Evolutionary conservation across 2,888 invertebrate genomes (phyloP).

Genomic region (Urechis unicinctus): DNA sequence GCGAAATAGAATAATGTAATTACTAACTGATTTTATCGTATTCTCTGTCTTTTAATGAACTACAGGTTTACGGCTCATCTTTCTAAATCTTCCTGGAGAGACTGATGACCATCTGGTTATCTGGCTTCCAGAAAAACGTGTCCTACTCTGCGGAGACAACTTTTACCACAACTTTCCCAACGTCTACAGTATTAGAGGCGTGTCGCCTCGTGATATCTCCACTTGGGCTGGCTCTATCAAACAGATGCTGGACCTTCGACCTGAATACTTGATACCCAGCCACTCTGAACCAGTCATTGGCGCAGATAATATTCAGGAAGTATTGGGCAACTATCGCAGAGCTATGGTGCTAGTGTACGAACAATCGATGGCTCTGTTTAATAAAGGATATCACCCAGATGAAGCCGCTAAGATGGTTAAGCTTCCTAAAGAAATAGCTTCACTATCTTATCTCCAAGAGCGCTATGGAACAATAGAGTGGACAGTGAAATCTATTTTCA

Average conservation of each 20-base stretch:
- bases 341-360: constrained; percentile 41
- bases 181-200: constrained; percentile 40
- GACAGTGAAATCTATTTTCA: constrained; percentile 21
- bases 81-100: constrained; percentile 44
- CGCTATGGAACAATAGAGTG: constrained; percentile 38
- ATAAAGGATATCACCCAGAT: constrained; percentile 35
- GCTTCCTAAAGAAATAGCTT: constrained; percentile 27
- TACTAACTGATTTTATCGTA: too few relatives aligned
- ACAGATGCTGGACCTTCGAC: constrained; percentile 28
- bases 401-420: constrained; percentile 34
- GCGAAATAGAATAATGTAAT: too few relatives aligned
- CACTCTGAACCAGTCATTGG: constrained; percentile 34
- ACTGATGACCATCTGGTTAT: constrained; percentile 41
- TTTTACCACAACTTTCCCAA: constrained; percentile 40
- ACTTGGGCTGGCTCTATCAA: constrained; percentile 36
- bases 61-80: constrained; percentile 29
- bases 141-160: constrained; percentile 36
- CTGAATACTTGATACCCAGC: constrained; percentile 34
- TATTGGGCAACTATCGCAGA: constrained; percentile 23
- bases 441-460: constrained; percentile 30
- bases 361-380: constrained; percentile 33
- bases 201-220: constrained; percentile 25
- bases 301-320: constrained; percentile 8
- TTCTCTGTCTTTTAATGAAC: too few relatives aligned
- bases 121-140: constrained; percentile 29